Evolutionary conservation across 2,888 invertebrate genomes (phyloP).

Genomic region (Cryptocheilus praepositus): DNA sequence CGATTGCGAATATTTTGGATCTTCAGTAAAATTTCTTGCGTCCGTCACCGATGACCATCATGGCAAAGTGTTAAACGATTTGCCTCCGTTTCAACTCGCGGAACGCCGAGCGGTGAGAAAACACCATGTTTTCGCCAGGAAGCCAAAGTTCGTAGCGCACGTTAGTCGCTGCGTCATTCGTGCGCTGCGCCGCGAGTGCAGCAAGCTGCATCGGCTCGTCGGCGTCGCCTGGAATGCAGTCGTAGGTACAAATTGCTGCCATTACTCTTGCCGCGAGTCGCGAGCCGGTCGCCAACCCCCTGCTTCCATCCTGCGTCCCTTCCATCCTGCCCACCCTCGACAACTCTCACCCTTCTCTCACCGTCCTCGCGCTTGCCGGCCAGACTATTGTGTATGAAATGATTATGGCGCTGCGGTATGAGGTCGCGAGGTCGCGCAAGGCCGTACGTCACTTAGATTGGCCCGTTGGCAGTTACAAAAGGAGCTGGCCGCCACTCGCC

Average conservation of each 20-base stretch:
- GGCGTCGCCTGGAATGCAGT: conserved; percentile 54
- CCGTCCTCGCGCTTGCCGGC: conserved; percentile 39
- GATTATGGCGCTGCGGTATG: conserved; percentile 69
- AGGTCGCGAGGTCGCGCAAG: conserved; percentile 65
- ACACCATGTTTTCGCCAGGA: too few relatives aligned
- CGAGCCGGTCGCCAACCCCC: background rate
- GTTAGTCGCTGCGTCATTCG: too few relatives aligned
- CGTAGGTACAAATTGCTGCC: conserved; percentile 70
- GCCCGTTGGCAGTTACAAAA: conserved; percentile 67
- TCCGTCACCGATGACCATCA: too few relatives aligned
- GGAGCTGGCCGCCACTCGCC: conserved; percentile 35
- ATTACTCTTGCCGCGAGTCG: conserved; percentile 67
- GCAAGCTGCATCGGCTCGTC: too few relatives aligned
- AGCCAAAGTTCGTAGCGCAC: too few relatives aligned
- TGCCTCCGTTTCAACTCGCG: too few relatives aligned
- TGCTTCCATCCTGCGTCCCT: conserved; percentile 37
- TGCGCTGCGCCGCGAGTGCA: too few relatives aligned
- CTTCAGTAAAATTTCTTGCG: too few relatives aligned
- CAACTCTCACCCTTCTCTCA: conserved; percentile 10
- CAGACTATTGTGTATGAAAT: conserved; percentile 71
- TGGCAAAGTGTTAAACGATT: too few relatives aligned
- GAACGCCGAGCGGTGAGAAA: too few relatives aligned
- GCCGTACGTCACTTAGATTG: conserved; percentile 72
- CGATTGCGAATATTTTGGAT: too few relatives aligned
- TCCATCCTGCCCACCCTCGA: conserved; percentile 3